Evolutionary conservation across 2,888 invertebrate species (phyloP).

Genomic region (Tetheella fluctuosa): DNA sequence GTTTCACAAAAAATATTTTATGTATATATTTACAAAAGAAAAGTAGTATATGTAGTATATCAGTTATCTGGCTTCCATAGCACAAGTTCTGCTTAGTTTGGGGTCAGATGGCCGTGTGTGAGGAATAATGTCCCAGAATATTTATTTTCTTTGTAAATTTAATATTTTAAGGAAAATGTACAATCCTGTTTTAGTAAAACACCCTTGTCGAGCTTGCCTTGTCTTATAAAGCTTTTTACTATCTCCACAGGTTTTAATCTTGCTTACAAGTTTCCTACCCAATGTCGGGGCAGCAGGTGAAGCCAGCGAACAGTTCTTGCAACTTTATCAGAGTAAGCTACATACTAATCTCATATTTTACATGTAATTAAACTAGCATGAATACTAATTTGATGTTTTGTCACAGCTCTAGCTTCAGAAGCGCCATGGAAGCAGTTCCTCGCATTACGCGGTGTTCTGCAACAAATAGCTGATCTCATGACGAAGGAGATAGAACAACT

Average conservation of each 20-base stretch:
- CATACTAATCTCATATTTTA: too few species aligned
- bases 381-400: conserved; percentile 8
- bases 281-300: conserved; percentile 95
- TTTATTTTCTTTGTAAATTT: too few species aligned
- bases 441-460: conserved; percentile 93
- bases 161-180: too few species aligned
- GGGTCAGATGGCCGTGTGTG: too few species aligned
- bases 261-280: conserved; percentile 94
- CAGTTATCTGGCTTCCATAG: too few species aligned
- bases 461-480: conserved; percentile 92
- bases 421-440: conserved; percentile 97
- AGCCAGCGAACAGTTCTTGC: conserved; percentile 95
- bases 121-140: too few species aligned
- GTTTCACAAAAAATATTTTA: too few species aligned
- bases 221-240: background rate
- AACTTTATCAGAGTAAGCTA: conserved; percentile 89
- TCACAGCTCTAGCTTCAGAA: conserved; percentile 88
- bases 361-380: background rate
- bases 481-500: conserved; percentile 95
- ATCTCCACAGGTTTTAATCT: conserved; percentile 87
- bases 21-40: too few species aligned
- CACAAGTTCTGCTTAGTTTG: too few species aligned
- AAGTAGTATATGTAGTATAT: too few species aligned
- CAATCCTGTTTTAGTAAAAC: too few species aligned
- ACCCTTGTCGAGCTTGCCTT: too few species aligned